A percentile compares a stretch with the other conserved stretches of the same genome.
phyloP scores from a whole-genome alignment of 2,888 invertebrate genomes.

The Cecidostiba fungosa region DNA sequence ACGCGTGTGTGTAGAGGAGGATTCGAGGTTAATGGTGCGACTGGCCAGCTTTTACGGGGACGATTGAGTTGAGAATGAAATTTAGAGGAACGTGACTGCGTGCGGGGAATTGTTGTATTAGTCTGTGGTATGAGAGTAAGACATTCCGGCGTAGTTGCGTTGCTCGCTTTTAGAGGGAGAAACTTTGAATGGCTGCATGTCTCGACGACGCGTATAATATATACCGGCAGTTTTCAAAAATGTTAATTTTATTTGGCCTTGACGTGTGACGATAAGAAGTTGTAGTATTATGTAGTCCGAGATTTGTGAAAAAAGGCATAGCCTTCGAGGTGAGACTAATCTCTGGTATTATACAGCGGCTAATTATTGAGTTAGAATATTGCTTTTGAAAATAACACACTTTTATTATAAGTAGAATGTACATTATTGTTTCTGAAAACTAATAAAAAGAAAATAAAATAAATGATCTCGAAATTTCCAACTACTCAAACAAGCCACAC shows the following conservation, averaged over 20 bases:
- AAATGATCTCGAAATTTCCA: too few relatives aligned
- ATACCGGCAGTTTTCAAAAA: too few relatives aligned
- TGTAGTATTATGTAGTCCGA: background rate
- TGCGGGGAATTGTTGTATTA: background rate
- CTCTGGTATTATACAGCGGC: background rate
- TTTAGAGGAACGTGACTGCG: background rate
- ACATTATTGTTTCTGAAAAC: too few relatives aligned
- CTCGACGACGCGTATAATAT: too few relatives aligned
- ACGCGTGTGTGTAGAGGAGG: background rate
- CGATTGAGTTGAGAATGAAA: background rate
- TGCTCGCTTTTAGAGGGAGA: background rate
- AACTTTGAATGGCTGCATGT: background rate
- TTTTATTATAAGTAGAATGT: too few relatives aligned
- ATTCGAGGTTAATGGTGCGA: background rate
- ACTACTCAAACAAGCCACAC: too few relatives aligned
- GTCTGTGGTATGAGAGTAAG: background rate
- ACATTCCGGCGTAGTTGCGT: background rate
- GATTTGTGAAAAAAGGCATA: background rate
- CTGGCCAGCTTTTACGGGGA: background rate
- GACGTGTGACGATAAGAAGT: background rate
- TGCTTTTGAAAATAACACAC: background rate
- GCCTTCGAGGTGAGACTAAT: background rate
- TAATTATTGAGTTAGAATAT: background rate
- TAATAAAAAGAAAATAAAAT: too few relatives aligned
- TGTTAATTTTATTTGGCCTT: background rate